A percentile compares a stretch with the other conserved stretches of the same genome.
Conservation (phyloP, 2,113 vertebrate genomes). For the Oreochromis aureus region DNA sequence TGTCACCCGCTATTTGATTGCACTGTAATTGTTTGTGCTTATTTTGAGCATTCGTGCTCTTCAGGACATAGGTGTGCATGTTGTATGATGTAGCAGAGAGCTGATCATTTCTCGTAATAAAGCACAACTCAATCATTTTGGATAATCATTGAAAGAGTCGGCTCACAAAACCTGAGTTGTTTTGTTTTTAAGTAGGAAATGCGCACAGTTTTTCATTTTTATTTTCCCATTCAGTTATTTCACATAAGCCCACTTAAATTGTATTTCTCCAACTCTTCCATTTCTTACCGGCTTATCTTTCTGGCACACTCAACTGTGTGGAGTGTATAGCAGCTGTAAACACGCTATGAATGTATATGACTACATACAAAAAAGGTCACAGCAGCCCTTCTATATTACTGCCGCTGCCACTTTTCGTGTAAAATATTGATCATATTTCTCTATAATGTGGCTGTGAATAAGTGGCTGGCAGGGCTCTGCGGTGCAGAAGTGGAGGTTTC, state of each 20-base stretch:
- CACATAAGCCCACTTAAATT: neutral
- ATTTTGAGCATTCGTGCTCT: neutral
- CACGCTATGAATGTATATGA: neutral
- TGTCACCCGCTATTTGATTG: neutral
- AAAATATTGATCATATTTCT: conserved; percentile 25
- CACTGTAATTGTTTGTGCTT: neutral
- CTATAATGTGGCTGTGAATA: neutral
- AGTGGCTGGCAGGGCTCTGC: neutral
- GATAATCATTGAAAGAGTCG: neutral
- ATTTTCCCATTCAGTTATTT: neutral
- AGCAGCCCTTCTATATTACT: neutral
- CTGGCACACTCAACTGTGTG: neutral
- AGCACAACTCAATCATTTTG: rapidly evolving
- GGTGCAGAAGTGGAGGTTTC: neutral
- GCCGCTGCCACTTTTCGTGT: neutral
- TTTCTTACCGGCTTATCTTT: neutral
- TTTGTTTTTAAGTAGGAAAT: neutral
- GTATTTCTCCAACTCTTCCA: neutral
- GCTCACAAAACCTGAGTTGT: rapidly evolving
- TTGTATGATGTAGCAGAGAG: neutral
- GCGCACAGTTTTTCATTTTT: neutral
- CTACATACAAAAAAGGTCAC: neutral
- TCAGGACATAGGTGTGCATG: neutral
- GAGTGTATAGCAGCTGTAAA: neutral
- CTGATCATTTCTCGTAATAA: neutral